Base-by-base conservation (phyloP, 1,140 invertebrate genomes). In the Frieseomelitta varia region DNA sequence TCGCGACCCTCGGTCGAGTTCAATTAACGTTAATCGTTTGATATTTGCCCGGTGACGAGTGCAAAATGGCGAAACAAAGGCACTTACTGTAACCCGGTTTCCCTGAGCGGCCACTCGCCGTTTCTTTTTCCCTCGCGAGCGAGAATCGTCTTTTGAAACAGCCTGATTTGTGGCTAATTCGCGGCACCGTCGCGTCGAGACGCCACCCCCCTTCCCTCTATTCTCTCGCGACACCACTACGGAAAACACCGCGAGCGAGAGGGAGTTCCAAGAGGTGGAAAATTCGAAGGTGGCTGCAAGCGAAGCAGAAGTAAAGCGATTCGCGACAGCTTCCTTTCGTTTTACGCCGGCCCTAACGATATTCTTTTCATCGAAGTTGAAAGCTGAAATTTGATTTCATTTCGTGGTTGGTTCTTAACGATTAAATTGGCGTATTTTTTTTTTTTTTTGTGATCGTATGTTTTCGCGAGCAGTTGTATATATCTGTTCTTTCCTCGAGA, bases 21-120 rank as follows among this genome's bases (percentile, higher is more conserved):
- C 90, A 93, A 93, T 93, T 93, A 93, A 91, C 91, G 90, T 88
- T 88, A 92, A 93, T 90, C 91, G 93, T 94, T 93, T 91, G 91
- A 90, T 79, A 90, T 94, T 93, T 92, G 90, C 91, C 83, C 80
- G 84, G 87, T 90, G 86, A 92, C 87, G 91, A 91, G 89, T 90
- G 87, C 92, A 91, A 93, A 87, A 93, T 91, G 88, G 87, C 92
- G 87, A 90, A 92, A 91, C 86, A 83, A 92, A 90, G 90, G 90
- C 90, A 91, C 93, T 94, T 90, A 90, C 85, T 91, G 92, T 94
- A 94, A 94, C 92, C 93, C 84, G 85, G 93, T 93, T 93, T 91
- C 88, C 88, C 90, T 85, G 84, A 93, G 89, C 83, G 81, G 77
- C 15, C 14, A 84, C 63, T 82, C 76, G 1, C 56, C 24, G 27